These are phyloP conservation scores for Phenganax subtilis DNA, from an alignment of 92 coral and sea anemone species.

Conservation along the genomic window DNA sequence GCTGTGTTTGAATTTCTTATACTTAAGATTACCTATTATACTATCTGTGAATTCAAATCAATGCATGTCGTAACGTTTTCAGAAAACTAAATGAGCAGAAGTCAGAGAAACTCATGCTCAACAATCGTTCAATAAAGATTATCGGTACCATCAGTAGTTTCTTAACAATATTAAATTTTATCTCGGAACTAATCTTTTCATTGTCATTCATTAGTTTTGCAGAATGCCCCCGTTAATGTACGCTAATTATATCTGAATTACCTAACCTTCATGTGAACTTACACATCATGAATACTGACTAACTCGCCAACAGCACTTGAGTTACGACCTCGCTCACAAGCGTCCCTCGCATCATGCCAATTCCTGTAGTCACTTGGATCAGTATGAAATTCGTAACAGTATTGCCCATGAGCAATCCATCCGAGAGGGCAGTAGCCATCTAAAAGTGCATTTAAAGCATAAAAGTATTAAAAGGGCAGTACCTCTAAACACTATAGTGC, in stretches of 20 bases:
- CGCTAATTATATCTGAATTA: not conserved
- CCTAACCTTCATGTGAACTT: constrained; percentile 28
- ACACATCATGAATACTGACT: constrained; percentile 72
- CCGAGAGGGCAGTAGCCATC: constrained; percentile 60
- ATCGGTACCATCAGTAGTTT: no score
- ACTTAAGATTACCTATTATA: no score
- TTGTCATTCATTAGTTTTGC: no score
- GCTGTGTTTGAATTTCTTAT: no score
- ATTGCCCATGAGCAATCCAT: constrained; percentile 75
- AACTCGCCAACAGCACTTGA: constrained; percentile 62
- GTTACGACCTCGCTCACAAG: constrained; percentile 63
- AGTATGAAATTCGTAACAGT: constrained; percentile 73
- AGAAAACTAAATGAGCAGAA: no score
- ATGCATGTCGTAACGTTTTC: no score
- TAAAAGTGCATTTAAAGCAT: not conserved
- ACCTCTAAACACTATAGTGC: not conserved
- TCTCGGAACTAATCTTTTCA: no score
- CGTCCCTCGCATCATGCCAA: constrained; percentile 66
- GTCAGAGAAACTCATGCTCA: no score
- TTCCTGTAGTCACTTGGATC: constrained; percentile 45
- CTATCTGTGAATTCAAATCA: no score
- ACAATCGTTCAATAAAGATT: no score
- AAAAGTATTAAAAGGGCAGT: not conserved
- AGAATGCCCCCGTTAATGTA: no score
- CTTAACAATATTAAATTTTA: no score